Evolutionary conservation across 2,113 vertebrate genomes (phyloP).

Genomic region (Nerophis ophidion): DNA sequence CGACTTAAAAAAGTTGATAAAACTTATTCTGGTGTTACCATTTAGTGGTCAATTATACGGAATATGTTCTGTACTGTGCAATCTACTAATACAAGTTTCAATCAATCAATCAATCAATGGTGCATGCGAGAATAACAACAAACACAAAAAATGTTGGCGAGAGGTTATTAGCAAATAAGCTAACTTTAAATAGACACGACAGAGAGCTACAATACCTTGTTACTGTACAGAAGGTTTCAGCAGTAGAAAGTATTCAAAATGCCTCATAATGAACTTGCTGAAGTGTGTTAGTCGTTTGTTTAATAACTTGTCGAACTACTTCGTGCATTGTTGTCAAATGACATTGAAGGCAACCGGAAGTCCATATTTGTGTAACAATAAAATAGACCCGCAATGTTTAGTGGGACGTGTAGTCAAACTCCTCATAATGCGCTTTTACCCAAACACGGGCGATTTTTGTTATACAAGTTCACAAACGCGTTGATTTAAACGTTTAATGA

Average conservation of each 20-base stretch:
- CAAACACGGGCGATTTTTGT: background rate
- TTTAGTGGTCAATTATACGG: too few species aligned
- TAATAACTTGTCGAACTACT: conserved; percentile 26
- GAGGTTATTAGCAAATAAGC: too few species aligned
- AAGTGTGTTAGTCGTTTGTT: background rate
- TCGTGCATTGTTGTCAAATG: background rate
- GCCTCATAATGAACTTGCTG: background rate
- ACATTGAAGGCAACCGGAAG: conserved; percentile 36
- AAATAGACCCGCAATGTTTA: background rate
- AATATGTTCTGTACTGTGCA: too few species aligned
- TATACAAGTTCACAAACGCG: background rate
- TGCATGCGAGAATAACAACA: background rate
- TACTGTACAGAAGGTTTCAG: background rate
- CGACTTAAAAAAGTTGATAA: too few species aligned
- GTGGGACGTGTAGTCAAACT: conserved; percentile 35
- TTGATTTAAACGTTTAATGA: background rate
- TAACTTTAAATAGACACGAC: background rate
- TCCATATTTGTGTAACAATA: conserved; percentile 23
- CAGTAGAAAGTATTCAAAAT: background rate
- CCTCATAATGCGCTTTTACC: background rate
- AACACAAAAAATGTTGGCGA: background rate
- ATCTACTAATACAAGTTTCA: too few species aligned
- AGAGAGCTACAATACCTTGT: conserved; percentile 20
- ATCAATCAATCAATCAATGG: too few species aligned
- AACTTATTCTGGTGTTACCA: too few species aligned